Base-by-base conservation (phyloP, 2,113 vertebrate species). In the Solenodon paradoxus region DNA sequence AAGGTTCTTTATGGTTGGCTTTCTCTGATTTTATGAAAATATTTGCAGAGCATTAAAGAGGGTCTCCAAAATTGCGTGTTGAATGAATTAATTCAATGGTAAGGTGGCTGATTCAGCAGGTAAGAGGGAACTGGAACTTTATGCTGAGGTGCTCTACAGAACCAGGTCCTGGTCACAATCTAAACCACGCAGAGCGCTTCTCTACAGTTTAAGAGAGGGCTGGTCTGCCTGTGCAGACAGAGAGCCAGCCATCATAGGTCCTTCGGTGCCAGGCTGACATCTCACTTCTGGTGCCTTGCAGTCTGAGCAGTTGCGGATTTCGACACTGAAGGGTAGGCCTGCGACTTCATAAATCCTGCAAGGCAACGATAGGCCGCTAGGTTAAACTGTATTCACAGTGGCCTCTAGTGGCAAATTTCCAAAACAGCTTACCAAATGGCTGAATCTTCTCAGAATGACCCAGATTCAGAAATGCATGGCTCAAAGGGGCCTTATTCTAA, bases 381-480 rank as follows among this genome's bases (percentile, higher is more conserved):
- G 45, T 68, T 79, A 81, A 95, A 78, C 42, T 71, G 78, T 90
- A 55, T 75, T 92, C 90, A 42, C 17, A 96, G 90, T 40, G 96
- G 85, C 97, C 97, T 83, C 97, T 97, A 95, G 96, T 89, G 97
- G 94, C 72, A 35, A 55, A 24, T 40, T 88, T 92, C 68, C 68
- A 88, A 79, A 92, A 95, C 20, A 83, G 78, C 96, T 90, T 4
- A 20, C 63, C 40, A 77, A 42, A 22, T 51, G 64, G n/a, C n/a
- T n/a, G 59, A 35, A 74, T 64, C 74, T 61, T 88, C 75, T 64
- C 77, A 83, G 77, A 82, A 95, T 69, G 83, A 95, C 94, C 83
- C 87, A 88, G 75, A 95, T 97, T 88, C 7, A 7, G 24, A 90
- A 82, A 90, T 49, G 28, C 20, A 26, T 24, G 30, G 47, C 59